Base-by-base conservation (phyloP, 2,888 invertebrate species). In the Macaria liturata region DNA sequence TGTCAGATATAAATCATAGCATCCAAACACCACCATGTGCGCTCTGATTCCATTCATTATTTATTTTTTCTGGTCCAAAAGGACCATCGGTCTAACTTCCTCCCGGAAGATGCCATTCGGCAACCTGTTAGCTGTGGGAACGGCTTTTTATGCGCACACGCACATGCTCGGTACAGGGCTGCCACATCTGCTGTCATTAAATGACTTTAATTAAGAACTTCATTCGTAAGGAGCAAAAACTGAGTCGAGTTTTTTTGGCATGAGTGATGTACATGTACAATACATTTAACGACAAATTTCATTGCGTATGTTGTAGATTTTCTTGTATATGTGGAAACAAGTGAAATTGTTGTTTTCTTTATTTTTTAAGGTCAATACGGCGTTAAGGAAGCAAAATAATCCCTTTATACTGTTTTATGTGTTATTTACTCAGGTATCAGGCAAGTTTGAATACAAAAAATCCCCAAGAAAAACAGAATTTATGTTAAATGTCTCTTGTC, bases 101-200 rank as follows among this genome's bases (percentile, higher is more conserved):
- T 88, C 85, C 88, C 88, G 90, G 91, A 91, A 90, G 83, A 69
- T 83, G 75, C 76, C 82, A 83, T 86, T 86, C 80, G 85, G 79
- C 84, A 89, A 91, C 90, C 90, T 91, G 91, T 88, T 84, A 70
- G 71, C 75, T 86, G 86, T 90, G 90, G 84, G 90, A 90, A 90
- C 72, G 72, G 32, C 46, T 83, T 86, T 85, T 88, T 84, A 75
- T 78, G 70, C 74, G 68, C 72, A 73, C 72, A 72, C 72, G 74
- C 71, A 73, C 71, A 73, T 70, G 66, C 65, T 68, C 70, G 65
- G 66, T 20, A 61, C 65, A 83, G 82, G 83, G 85, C 70, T 83
- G 75, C 72, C 76, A 79, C 74, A 70, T 74, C 62, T 66, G 52
- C 62, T 71, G 63, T 75, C 73, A 74, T 73, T 74, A 72, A 74